Evolutionary conservation across 2,888 invertebrate species (phyloP), one percentile per base, ranked within the genome.

Genomic region (Cheilosia soror): DNA sequence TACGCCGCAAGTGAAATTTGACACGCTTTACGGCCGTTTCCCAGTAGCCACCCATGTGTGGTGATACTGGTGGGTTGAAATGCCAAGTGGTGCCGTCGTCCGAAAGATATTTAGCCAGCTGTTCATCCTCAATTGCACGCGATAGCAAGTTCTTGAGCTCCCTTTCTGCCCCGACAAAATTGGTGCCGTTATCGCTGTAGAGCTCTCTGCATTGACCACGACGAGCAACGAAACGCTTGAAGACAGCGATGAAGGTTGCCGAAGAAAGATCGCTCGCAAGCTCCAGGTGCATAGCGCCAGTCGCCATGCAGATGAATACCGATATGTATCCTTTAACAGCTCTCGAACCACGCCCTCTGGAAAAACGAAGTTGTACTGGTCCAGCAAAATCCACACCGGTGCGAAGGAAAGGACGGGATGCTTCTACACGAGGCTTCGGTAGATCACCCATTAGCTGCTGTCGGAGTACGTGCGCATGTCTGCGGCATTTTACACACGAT

Each of bases 231-330:
- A 42, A 42, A 2, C 42, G 42, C n/a, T 42, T 42, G 5, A 42
- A n/a, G n/a, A n/a, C n/a, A n/a, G n/a, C n/a, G n/a, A n/a, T n/a
- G n/a, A n/a, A n/a, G n/a, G n/a, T n/a, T 7, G 44, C 4, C 0
- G 79, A 63, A 11, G 68, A 69, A 0, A 79, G 15, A 29, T 83
- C 78, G 7, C 65, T 42, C 4, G 72, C 40, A 0, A 75, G 37
- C 40, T 75, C 69, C 5, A 79, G 44, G 29, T 80, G 75, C 75
- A 85, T 80, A 9, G 75, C 71, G 1, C 71, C 66, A 4, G 80
- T 81, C 6, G 79, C n/a, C 62, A 80, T 58, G 13, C 73, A 60
- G 7, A 75, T 40, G 5, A 80, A 75, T 2, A 80, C 47, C 2
- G 60, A 20, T 13, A 80, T 53, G 11, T 75, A 75, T 4, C 73